Conservation (phyloP, 2,797 vertebrate genomes). For the Alfaro cultratus region DNA sequence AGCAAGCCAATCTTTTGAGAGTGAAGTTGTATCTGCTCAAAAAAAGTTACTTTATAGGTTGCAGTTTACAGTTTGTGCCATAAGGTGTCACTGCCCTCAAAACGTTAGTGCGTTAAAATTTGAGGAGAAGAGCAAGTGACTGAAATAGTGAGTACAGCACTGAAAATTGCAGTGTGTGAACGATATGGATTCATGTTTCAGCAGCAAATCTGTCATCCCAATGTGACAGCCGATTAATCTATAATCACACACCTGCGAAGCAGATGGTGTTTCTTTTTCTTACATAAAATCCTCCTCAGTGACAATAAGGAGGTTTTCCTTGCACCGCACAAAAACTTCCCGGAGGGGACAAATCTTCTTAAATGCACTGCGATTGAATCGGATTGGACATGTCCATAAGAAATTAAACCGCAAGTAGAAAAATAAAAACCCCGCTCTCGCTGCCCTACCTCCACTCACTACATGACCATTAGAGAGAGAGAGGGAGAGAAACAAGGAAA, state of each 20-base stretch:
- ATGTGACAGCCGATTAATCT: constrained; percentile 28
- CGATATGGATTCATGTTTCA: constrained; percentile 38
- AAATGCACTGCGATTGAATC: constrained; percentile 71
- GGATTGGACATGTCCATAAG: constrained; percentile 73
- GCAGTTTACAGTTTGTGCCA: constrained; percentile 6
- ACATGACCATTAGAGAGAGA: constrained; percentile 63
- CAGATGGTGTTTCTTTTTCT: constrained; percentile 31
- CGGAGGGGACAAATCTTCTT: constrained; percentile 52
- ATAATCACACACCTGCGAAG: constrained; percentile 46
- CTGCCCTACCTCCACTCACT: constrained; percentile 62
- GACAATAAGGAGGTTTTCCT: constrained; percentile 31
- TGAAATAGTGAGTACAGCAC: constrained; percentile 15
- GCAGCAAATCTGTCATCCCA: constrained; percentile 34
- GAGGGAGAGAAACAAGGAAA: constrained; percentile 81
- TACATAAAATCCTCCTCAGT: constrained; percentile 26
- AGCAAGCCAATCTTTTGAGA: neutral
- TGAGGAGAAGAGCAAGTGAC: neutral
- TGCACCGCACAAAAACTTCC: constrained; percentile 21
- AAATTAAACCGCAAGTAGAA: constrained; percentile 73
- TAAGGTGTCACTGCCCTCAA: neutral
- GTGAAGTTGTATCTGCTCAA: neutral
- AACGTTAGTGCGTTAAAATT: constrained; percentile 1
- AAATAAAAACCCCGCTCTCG: constrained; percentile 59
- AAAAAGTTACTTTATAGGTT: neutral
- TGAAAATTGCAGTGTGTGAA: neutral